Base-by-base conservation (phyloP, 2,888 invertebrate genomes). In the Dusona sp. region DNA sequence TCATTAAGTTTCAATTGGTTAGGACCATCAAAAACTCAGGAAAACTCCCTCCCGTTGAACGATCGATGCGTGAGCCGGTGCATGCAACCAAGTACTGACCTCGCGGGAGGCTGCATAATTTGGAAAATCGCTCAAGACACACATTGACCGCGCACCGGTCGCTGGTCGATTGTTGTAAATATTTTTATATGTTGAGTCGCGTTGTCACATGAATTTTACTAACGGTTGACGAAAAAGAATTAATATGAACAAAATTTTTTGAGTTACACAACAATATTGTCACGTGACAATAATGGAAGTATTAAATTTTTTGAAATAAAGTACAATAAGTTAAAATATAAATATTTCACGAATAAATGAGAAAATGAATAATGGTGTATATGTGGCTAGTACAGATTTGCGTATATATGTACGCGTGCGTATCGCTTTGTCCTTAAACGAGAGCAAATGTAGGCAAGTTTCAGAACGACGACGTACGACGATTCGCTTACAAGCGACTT, bases 361-460 rank as follows among this genome's bases (percentile, higher is more conserved):
- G 73, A 0, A 36, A 33, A 54, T 54, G 36, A 22, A 13, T 29
- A 61, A 61, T 4, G 1, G 13, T 61, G 29, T 25, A 36, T 54
- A 22, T 7, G 3, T 9, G n/a, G 19, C 4, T 25, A 70, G 48
- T 22, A 45, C 4, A n/a, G 38, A 13, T 54, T 64, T 64, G 19
- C 29, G 16, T 22, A 7, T 22, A 33, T 6, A 19, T 2, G 36
- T 38, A n/a, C n/a, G 38, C 25, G 42, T 65, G 22, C 45, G 38
- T 29, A 25, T 72, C 64, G 8, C 75, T 65, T 72, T 65, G 54
- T 73, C 81, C 77, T 61, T 74, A 78, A 81, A 68, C 57, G 65
- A 54, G 48, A 25, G 78, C 61, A 29, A 81, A 67, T 51, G 54
- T 65, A 38, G 36, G 61, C 29, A 67, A 80, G 48, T 38, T 57